These are phyloP conservation scores for Podarcis lilfordi DNA, from an alignment of 2,797 vertebrate genomes.

Conservation along the genomic window DNA sequence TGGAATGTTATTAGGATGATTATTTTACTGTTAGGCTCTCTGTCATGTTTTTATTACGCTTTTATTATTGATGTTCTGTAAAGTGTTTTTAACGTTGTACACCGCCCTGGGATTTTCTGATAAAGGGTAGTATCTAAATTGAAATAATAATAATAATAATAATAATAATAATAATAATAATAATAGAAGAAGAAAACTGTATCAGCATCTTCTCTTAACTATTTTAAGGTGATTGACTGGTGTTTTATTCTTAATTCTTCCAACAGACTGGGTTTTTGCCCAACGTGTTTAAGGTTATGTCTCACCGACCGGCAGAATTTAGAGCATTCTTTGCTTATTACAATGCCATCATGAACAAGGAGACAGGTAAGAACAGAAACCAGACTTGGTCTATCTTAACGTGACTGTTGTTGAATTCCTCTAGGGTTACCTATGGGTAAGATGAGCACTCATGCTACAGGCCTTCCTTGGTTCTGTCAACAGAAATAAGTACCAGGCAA, in stretches of 20 bases:
- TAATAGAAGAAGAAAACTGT: no score
- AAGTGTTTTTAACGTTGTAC: no score
- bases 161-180: no score
- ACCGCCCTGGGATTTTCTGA: no score
- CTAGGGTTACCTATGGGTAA: not conserved
- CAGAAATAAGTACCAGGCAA: not conserved
- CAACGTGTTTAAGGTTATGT: conserved; percentile 85
- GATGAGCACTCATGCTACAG: not conserved
- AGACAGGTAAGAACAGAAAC: conserved; percentile 79
- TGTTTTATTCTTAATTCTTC: conserved; percentile 15
- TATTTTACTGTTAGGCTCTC: no score
- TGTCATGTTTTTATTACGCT: no score
- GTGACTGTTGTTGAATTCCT: not conserved
- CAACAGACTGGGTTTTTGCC: conserved; percentile 85
- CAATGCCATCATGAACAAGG: conserved; percentile 88
- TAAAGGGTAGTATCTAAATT: no score
- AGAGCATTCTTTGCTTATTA: conserved; percentile 90
- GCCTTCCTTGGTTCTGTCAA: not conserved
- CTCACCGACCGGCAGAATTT: conserved; percentile 86
- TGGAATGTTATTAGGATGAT: no score
- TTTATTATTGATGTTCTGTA: no score
- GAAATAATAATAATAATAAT: no score
- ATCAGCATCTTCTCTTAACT: not conserved
- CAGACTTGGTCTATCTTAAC: not conserved
- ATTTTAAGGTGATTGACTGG: not conserved